phyloP scores from a whole-genome alignment of 1,140 invertebrate genomes.

The Zophobas morio region DNA sequence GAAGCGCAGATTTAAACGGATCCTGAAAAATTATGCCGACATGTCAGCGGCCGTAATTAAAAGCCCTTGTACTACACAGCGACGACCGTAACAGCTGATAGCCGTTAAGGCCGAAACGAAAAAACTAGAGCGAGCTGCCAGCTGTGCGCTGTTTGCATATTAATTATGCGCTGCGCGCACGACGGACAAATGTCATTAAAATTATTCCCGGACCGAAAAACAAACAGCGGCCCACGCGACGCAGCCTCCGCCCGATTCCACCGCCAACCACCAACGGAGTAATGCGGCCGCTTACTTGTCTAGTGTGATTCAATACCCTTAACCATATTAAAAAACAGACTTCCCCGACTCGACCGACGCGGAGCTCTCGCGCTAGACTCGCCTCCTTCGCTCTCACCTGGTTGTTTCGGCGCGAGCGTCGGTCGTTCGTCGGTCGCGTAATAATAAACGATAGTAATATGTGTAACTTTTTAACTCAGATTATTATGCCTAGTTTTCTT shows the following conservation, averaged over 20 bases:
- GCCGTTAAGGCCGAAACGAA: slow-evolving; percentile 14
- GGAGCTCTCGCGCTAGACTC: too few relatives aligned
- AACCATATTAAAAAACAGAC: too few relatives aligned
- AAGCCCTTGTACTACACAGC: slow-evolving; percentile 36
- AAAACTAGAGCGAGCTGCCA: slow-evolving; percentile 29
- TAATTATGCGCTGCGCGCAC: slow-evolving; percentile 14
- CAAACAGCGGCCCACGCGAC: slow-evolving; percentile 6
- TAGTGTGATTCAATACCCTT: too few relatives aligned
- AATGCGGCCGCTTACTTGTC: too few relatives aligned
- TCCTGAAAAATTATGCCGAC: slow-evolving; percentile 38
- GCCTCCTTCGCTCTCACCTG: too few relatives aligned
- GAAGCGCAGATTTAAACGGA: slow-evolving; percentile 25
- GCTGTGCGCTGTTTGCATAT: slow-evolving; percentile 44
- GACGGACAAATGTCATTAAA: slow-evolving; percentile 44
- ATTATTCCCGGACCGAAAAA: slow-evolving; percentile 38
- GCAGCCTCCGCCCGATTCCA: not conserved
- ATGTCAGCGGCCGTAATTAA: slow-evolving; percentile 31
- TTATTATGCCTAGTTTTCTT: too few relatives aligned
- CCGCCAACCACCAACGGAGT: too few relatives aligned
- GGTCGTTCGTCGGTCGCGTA: too few relatives aligned
- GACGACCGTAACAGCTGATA: slow-evolving; percentile 43
- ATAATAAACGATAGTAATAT: too few relatives aligned
- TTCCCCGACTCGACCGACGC: too few relatives aligned
- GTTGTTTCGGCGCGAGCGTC: too few relatives aligned
- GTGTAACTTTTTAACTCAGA: too few relatives aligned